Evolutionary conservation across 2,113 vertebrate species (phyloP).

Genomic region (Myotis yumanensis): DNA sequence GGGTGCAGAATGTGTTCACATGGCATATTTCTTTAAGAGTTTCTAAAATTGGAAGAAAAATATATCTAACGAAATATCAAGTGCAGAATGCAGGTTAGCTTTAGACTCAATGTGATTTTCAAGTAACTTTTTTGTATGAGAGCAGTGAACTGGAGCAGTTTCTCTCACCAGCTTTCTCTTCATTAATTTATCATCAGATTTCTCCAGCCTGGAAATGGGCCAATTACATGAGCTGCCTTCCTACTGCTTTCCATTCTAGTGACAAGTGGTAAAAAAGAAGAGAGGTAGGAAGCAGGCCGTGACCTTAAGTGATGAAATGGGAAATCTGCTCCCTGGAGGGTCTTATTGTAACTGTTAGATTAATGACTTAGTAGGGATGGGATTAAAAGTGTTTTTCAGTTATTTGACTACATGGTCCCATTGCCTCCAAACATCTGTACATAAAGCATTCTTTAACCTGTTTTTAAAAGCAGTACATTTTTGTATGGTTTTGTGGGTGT

Average conservation of each 20-base stretch:
- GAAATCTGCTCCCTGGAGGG: slow-evolving; percentile 36
- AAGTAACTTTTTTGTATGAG: slow-evolving; percentile 13
- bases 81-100: slow-evolving; percentile 11
- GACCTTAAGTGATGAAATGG: slow-evolving; percentile 51
- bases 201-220: slow-evolving; percentile 40
- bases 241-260: slow-evolving; percentile 23
- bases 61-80: slow-evolving; percentile 16
- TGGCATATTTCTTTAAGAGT: not conserved
- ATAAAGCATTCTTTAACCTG: not conserved
- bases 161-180: not conserved
- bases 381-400: slow-evolving; percentile 33
- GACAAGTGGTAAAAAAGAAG: slow-evolving; percentile 41
- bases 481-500: not conserved
- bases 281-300: slow-evolving; percentile 34
- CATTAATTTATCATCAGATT: slow-evolving; percentile 52
- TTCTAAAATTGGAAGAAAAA: slow-evolving; percentile 41
- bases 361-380: not conserved
- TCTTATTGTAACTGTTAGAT: slow-evolving; percentile 51
- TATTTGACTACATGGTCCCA: not conserved
- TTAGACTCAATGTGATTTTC: slow-evolving; percentile 45
- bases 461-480: slow-evolving; percentile 40
- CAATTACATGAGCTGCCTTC: slow-evolving; percentile 42
- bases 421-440: slow-evolving; percentile 1
- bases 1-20: not conserved
- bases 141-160: slow-evolving; percentile 7